Conservation (phyloP, 2,797 vertebrate species). For the Pogonophryne albipinna region DNA sequence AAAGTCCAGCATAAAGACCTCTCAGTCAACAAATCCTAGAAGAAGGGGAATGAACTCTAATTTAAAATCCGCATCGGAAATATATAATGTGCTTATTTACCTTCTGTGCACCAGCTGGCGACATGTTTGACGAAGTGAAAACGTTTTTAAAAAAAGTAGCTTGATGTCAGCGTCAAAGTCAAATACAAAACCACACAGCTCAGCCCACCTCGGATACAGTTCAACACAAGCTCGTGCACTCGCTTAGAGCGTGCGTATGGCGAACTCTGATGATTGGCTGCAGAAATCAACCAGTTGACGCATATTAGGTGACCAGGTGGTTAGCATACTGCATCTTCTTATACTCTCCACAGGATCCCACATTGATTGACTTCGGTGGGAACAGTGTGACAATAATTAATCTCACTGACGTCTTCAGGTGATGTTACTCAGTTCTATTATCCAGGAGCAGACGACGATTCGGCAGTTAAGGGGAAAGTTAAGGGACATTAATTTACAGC, state of each 20-base stretch:
- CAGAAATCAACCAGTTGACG: conserved; percentile 7
- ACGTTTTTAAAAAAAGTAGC: not conserved
- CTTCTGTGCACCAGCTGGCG: conserved; percentile 56
- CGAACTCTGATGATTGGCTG: conserved; percentile 34
- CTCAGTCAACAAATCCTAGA: not conserved
- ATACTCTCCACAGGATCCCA: not conserved
- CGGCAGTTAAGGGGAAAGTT: too few relatives aligned
- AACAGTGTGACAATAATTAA: not conserved
- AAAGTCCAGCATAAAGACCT: not conserved
- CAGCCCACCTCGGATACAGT: not conserved
- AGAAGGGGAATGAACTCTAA: not conserved
- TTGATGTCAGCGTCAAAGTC: conserved; percentile 1
- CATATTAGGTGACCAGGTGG: not conserved
- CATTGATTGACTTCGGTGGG: conserved; percentile 19
- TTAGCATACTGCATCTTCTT: not conserved
- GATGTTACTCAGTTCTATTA: not conserved
- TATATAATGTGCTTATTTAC: conserved; percentile 40
- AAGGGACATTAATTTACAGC: too few relatives aligned
- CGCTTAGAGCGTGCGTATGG: not conserved
- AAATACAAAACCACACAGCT: not conserved
- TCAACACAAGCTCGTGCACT: not conserved
- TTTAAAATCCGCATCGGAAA: not conserved
- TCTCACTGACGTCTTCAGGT: not conserved
- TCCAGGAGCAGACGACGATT: too few relatives aligned
- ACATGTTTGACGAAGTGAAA: conserved; percentile 37